A percentile compares a stretch with the other conserved stretches of the same genome.
phyloP scores from a whole-genome alignment of 1,140 invertebrate species.

The Papilio glaucus region DNA sequence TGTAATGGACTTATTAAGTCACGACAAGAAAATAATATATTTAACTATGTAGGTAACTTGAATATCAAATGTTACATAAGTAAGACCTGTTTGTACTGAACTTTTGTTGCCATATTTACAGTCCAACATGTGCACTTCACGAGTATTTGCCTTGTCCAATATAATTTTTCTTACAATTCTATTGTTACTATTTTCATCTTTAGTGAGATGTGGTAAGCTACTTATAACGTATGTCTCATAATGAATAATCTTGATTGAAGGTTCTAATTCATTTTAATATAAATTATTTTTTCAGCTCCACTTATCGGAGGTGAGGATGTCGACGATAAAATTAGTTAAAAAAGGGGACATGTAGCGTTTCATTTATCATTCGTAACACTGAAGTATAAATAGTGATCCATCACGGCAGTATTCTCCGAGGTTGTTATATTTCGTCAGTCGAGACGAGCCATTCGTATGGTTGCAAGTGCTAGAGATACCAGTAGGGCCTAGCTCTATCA shows the following conservation, averaged over 20 bases:
- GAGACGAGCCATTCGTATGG: no score
- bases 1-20: no score
- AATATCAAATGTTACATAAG: background rate
- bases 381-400: no score
- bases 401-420: no score
- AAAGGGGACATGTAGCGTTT: no score
- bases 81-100: background rate
- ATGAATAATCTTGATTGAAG: background rate
- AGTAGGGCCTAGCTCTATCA: no score
- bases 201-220: slow-evolving; percentile 6
- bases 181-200: slow-evolving; percentile 1
- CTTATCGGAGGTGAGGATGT: slow-evolving; percentile 1
- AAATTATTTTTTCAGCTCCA: background rate
- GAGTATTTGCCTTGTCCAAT: background rate
- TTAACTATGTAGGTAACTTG: background rate
- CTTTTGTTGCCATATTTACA: background rate
- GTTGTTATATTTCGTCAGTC: no score
- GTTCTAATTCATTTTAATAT: background rate
- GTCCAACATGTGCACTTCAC: background rate
- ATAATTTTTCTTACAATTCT: background rate
- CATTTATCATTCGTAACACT: no score
- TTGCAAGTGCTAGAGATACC: no score
- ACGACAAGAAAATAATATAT: no score
- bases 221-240: background rate
- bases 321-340: no score